Evolutionary conservation across 2,888 invertebrate species (phyloP), one percentile per base, ranked within the genome.

Genomic region (Sesamia inferens): DNA sequence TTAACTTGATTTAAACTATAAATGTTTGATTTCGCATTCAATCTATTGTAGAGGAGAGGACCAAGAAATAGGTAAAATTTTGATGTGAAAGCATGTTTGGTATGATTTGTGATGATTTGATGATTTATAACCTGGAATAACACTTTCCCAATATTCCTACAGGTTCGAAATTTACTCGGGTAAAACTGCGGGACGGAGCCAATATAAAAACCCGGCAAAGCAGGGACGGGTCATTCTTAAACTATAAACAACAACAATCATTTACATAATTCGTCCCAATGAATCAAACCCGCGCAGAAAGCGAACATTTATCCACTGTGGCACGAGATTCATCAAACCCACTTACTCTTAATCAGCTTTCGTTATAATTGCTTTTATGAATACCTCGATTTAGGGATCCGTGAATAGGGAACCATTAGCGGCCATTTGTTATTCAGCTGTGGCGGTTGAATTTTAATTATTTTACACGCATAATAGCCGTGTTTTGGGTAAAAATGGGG

Each of bases 291-390:
- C 6, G 14, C 54, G 39, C 51, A 39, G 16, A 68, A 48, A 19
- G 8, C 48, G 10, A 5, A 57, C 24, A 13, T 58, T 48, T 39
- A n/a, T 39, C 70, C 11, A 70, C 61, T 16, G 57, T 4, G 11
- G 47, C 54, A 70, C 68, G 54, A 61, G 5, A 8, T 4, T 16
- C 65, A 68, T 68, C 51, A 76, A 54, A 78, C 74, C 31, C 82
- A 84, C 83, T 81, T 81, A 58, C 44, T 66, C 47, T 44, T 69
- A 83, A 83, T 81, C 74, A 79, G 76, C 64, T 67, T 74, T 79
- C 31, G 66, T 77, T 67, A n/a, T 85, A 85, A 81, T 79, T 79
- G 71, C 74, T 85, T 76, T 79, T 79, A 83, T 81, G 82, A 83
- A 85, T 85, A 69, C 76, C 80, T 71, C 73, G 76, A 72, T 84